phyloP scores from a whole-genome alignment of 2,797 vertebrate genomes.

The Salarias fasciatus region DNA sequence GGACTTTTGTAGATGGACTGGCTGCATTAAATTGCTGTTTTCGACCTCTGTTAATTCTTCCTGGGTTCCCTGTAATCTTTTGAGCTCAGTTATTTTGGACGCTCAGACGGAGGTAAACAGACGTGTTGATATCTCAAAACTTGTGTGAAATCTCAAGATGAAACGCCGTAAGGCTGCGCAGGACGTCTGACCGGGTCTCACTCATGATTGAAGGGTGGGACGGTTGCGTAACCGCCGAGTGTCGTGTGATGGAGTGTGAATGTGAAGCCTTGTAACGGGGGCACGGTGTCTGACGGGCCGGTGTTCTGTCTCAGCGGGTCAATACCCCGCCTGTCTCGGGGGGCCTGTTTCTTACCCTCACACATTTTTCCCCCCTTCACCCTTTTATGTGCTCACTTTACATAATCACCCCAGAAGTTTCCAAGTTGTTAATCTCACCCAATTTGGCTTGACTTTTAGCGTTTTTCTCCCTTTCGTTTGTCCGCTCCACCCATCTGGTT shows the following conservation, averaged over 20 bases:
- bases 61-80: slow-evolving; percentile 18
- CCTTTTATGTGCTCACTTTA: slow-evolving; percentile 29
- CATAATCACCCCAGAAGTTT: slow-evolving; percentile 41
- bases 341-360: slow-evolving; percentile 35
- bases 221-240: slow-evolving; percentile 63
- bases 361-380: slow-evolving; percentile 19
- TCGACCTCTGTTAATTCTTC: slow-evolving; percentile 7
- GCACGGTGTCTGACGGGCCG: slow-evolving; percentile 47
- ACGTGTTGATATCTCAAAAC: slow-evolving; percentile 26
- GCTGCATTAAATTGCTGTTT: slow-evolving; percentile 1
- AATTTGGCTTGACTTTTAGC: slow-evolving; percentile 32
- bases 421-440: slow-evolving; percentile 33
- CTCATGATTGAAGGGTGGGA: slow-evolving; percentile 61
- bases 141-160: slow-evolving; percentile 13
- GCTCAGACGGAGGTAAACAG: slow-evolving; percentile 3
- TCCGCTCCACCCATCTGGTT: slow-evolving; percentile 25
- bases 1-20: background rate
- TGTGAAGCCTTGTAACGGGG: slow-evolving; percentile 63
- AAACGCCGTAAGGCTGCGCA: slow-evolving; percentile 24
- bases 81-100: slow-evolving; percentile 1
- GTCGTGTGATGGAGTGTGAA: slow-evolving; percentile 65
- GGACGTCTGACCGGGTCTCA: slow-evolving; percentile 36
- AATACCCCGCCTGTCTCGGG: slow-evolving; percentile 40
- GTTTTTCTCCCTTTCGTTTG: slow-evolving; percentile 7
- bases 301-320: slow-evolving; percentile 52